Conservation (phyloP, 92 coral and sea anemone species). For the Actinernus sp. region DNA sequence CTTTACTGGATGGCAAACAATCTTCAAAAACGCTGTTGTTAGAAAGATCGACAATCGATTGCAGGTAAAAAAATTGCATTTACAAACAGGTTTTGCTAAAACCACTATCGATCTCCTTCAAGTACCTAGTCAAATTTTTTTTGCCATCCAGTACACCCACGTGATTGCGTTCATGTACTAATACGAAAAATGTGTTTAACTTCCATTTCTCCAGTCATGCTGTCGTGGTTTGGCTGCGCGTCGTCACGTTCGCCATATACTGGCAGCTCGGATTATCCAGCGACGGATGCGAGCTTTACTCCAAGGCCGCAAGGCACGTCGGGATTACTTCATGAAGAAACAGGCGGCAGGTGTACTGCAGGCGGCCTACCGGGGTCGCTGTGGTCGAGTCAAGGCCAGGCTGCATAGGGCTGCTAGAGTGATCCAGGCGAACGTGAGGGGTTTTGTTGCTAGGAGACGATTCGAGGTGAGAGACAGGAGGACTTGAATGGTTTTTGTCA, state of each 20-base stretch:
- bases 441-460: slow-evolving; percentile 67
- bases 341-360: slow-evolving; percentile 65
- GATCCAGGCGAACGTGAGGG: slow-evolving; percentile 75
- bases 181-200: no score
- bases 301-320: slow-evolving; percentile 35
- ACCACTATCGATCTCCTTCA: no score
- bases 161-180: no score
- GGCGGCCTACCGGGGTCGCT: slow-evolving; percentile 82
- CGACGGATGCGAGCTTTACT: slow-evolving; percentile 65
- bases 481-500: not conserved
- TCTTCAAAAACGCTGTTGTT: no score
- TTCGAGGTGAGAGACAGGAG: slow-evolving; percentile 56
- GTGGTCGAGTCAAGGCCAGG: slow-evolving; percentile 56
- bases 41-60: no score
- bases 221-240: slow-evolving; percentile 71
- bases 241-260: slow-evolving; percentile 34
- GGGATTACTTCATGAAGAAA: slow-evolving; percentile 48
- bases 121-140: no score
- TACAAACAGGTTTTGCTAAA: no score
- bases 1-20: no score
- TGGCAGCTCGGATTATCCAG: slow-evolving; percentile 69
- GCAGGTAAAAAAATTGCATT: no score
- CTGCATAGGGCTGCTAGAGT: slow-evolving; percentile 59
- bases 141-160: no score
- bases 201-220: no score